A percentile compares a stretch with the other conserved stretches of the same genome.
These are phyloP conservation scores for Leguminivora glycinivorella DNA, from an alignment of 1,140 invertebrate genomes.

Conservation along the genomic window DNA sequence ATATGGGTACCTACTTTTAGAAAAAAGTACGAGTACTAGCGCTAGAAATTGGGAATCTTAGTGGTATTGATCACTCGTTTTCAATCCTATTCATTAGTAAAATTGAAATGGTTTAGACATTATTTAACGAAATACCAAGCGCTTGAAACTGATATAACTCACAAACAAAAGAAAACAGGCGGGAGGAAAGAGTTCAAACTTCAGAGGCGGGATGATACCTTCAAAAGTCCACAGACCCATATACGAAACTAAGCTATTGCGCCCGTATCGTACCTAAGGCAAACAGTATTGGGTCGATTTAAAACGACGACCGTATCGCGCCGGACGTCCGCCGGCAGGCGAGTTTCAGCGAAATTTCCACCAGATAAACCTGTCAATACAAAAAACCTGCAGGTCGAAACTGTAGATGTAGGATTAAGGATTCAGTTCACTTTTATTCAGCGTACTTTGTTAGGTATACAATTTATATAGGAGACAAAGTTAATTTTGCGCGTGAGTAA, in stretches of 20 bases:
- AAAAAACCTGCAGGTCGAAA: slow-evolving; percentile 3
- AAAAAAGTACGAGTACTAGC: too few species aligned
- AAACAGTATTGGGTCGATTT: slow-evolving; percentile 6
- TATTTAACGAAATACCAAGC: background rate
- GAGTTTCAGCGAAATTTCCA: slow-evolving; percentile 8
- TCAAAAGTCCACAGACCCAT: slow-evolving; percentile 5
- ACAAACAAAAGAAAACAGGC: background rate
- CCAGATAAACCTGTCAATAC: slow-evolving; percentile 9
- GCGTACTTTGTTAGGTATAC: background rate
- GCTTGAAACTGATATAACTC: background rate
- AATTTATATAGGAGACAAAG: too few species aligned
- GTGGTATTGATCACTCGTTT: too few species aligned
- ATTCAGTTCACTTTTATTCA: background rate
- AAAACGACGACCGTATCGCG: background rate
- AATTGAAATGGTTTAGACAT: too few species aligned
- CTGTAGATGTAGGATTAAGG: background rate
- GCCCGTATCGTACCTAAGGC: background rate
- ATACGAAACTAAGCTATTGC: background rate
- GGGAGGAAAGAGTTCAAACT: background rate
- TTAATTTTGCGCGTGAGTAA: too few species aligned
- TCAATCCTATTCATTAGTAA: too few species aligned
- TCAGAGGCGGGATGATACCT: background rate
- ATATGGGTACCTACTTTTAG: too few species aligned
- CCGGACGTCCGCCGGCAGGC: slow-evolving; percentile 7
- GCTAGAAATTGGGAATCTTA: too few species aligned